Base-by-base conservation (phyloP, 2,113 vertebrate species). In the Triplophysa siluroides region DNA sequence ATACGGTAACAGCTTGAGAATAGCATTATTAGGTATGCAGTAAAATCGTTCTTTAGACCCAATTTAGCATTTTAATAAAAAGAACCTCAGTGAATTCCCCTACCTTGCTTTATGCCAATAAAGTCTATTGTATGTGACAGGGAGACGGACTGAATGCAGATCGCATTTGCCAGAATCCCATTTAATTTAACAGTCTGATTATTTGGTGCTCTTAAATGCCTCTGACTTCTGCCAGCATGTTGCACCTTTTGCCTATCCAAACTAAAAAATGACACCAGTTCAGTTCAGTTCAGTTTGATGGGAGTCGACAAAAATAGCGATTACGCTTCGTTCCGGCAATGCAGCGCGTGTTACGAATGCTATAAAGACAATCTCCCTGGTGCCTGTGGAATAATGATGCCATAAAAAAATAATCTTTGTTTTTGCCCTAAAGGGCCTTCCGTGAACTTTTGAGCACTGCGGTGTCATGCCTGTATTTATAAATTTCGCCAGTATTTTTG, bases 1-100 rank as follows among this genome's bases (percentile, higher is more conserved):
- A 71, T 88, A 64, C 2, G 78, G 83, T 87, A 90, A 90, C 85
- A 76, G 83, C 81, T 86, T 84, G 78, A 86, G 88, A 90, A 88
- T 87, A 85, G 80, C 85, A 86, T 84, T 85, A 81, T 86, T 86
- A 83, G 78, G 83, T 86, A 77, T 50, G 67, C 85, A 86, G 78
- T 88, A 86, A 90, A 87, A 67, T 68, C 80, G 45, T 83, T 75
- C 71, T 86, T 88, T 86, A 90, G 86, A 87, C 82, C 83, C 83
- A 86, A 73, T 87, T 84, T 83, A 85, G 82, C 76, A 81, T 86
- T 80, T 86, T 81, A 81, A 88, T 85, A 87, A 84, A 81, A 78
- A 81, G 69, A 89, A 76, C 80, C 80, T 81, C 19, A 23, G 82
- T 82, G 80, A 80, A 78, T 85, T 90, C 47, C 81, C 67, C 72